A percentile compares a stretch with the other conserved stretches of the same genome.
phyloP scores from a whole-genome alignment of 1,140 invertebrate genomes.

The Pogonomyrmex barbatus region DNA sequence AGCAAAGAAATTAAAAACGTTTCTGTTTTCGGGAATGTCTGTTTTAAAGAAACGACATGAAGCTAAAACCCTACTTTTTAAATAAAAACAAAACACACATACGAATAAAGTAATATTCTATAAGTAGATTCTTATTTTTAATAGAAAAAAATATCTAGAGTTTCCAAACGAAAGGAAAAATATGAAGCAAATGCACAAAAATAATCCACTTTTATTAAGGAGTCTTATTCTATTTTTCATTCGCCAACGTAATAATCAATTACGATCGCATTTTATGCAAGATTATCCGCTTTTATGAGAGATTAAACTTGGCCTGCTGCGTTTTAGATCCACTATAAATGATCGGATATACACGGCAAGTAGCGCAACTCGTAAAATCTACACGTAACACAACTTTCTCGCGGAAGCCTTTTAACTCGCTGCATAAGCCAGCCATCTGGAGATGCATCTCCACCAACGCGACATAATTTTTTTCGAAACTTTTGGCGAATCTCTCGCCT shows the following conservation, averaged over 20 bases:
- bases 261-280: neutral
- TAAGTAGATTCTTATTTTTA: too few relatives aligned
- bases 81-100: neutral
- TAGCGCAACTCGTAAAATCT: constrained; percentile 22
- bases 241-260: neutral
- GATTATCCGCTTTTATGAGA: neutral
- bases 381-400: constrained; percentile 45
- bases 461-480: constrained; percentile 74
- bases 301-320: neutral
- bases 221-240: neutral
- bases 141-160: neutral
- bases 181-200: neutral
- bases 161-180: neutral
- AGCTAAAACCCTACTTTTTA: neutral
- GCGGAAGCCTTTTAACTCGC: constrained; percentile 66
- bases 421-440: constrained; percentile 44
- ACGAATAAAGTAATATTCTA: neutral
- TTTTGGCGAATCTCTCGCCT: constrained; percentile 69
- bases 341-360: neutral
- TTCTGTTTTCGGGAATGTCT: neutral
- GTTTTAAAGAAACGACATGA: neutral
- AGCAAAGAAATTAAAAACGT: neutral
- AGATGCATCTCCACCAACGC: constrained; percentile 65
- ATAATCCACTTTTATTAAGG: neutral
- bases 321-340: neutral